Evolutionary conservation across 2,797 vertebrate species (phyloP).

Genomic region (Leptoclinus maculatus): DNA sequence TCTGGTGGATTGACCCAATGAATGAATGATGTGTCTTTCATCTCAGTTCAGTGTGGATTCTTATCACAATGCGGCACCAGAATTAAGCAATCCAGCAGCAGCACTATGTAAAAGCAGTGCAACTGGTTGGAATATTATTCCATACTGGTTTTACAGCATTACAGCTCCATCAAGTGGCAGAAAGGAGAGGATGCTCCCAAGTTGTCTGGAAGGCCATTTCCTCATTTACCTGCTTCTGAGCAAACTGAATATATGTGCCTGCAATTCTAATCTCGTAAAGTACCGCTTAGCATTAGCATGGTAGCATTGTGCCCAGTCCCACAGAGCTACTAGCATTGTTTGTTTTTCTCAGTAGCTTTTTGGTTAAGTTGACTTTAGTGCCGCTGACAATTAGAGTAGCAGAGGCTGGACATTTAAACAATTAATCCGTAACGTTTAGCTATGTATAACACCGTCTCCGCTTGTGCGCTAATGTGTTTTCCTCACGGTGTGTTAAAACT

Average conservation of each 20-base stretch:
- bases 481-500: too few relatives aligned
- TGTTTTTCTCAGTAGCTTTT: background rate
- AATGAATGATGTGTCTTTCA: background rate
- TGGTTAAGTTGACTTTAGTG: background rate
- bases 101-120: background rate
- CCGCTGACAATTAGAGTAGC: background rate
- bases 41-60: background rate
- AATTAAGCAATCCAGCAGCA: background rate
- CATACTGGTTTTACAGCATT: background rate
- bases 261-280: background rate
- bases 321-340: background rate
- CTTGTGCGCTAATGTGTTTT: background rate
- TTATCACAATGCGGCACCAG: background rate
- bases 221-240: background rate
- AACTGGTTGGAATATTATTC: background rate
- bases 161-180: slow-evolving; percentile 49
- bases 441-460: background rate
- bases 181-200: background rate
- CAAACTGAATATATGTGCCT: too few relatives aligned
- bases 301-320: background rate
- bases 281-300: background rate
- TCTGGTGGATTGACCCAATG: background rate
- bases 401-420: background rate
- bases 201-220: background rate
- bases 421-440: background rate